Evolutionary conservation across 2,113 vertebrate species (phyloP).

Genomic region (Albula glossodonta): DNA sequence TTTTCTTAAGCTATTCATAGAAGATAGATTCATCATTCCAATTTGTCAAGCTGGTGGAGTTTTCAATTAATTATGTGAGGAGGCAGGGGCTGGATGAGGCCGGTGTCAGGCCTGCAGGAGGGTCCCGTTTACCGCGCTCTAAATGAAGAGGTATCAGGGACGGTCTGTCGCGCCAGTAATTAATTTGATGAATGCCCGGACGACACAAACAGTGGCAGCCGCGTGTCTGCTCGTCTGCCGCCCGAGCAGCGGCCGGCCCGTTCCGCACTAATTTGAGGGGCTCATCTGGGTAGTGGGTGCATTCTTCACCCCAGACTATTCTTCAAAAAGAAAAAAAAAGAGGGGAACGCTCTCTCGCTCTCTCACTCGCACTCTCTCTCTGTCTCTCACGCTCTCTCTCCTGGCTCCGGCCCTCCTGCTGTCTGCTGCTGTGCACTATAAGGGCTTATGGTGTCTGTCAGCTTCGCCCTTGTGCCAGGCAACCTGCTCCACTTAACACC

Average conservation of each 20-base stretch:
- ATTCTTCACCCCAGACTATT: slow-evolving; percentile 61
- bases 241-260: slow-evolving; percentile 62
- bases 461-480: slow-evolving; percentile 74
- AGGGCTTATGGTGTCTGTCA: slow-evolving; percentile 69
- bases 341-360: neutral
- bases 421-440: slow-evolving; percentile 48
- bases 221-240: slow-evolving; percentile 72
- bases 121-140: slow-evolving; percentile 82
- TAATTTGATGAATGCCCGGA: slow-evolving; percentile 90
- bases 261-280: slow-evolving; percentile 73
- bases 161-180: slow-evolving; percentile 81
- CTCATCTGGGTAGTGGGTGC: slow-evolving; percentile 82
- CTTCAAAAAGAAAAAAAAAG: slow-evolving; percentile 57
- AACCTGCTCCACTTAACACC: slow-evolving; percentile 62
- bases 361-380: slow-evolving; percentile 31
- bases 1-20: slow-evolving; percentile 78
- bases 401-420: slow-evolving; percentile 47
- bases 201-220: slow-evolving; percentile 69
- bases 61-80: slow-evolving; percentile 88
- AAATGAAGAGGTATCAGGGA: slow-evolving; percentile 86
- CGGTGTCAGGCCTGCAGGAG: slow-evolving; percentile 84
- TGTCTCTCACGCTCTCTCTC: neutral
- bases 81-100: slow-evolving; percentile 71
- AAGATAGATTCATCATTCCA: slow-evolving; percentile 95
- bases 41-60: slow-evolving; percentile 91